Percentiles rank a stretch among this genome's conserved stretches.
Conservation (phyloP, 1,140 invertebrate species). For the Cydia pomonella region DNA sequence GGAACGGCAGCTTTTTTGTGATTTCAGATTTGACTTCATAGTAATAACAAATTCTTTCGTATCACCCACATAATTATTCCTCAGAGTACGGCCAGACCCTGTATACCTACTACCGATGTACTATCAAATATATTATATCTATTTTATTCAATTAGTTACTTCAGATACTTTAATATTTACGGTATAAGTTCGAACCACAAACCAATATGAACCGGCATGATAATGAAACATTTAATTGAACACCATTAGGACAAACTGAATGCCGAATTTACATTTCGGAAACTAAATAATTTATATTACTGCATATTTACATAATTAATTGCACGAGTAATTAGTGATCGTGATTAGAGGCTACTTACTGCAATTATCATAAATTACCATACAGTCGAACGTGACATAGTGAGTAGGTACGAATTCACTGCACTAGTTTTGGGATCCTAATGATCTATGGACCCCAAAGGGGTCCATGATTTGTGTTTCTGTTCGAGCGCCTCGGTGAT, state of each 20-base stretch:
- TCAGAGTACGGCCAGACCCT: too few species aligned
- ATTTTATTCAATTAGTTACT: too few species aligned
- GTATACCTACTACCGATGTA: too few species aligned
- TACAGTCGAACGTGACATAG: background rate
- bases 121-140: too few species aligned
- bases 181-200: background rate
- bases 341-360: conserved; percentile 1
- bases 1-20: too few species aligned
- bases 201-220: background rate
- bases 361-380: background rate
- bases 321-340: background rate
- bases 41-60: too few species aligned
- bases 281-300: background rate
- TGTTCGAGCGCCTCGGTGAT: background rate
- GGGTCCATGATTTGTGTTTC: conserved; percentile 12
- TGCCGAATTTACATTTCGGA: background rate
- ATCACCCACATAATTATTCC: too few species aligned
- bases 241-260: background rate
- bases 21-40: too few species aligned
- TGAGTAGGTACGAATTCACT: background rate
- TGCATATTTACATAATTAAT: conserved; percentile 2
- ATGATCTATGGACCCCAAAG: conserved; percentile 16
- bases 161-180: background rate
- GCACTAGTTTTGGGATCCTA: background rate
- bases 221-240: background rate